These are phyloP conservation scores for Phymatocera aterrima DNA, from an alignment of 2,888 invertebrate genomes.

Conservation along the genomic window DNA sequence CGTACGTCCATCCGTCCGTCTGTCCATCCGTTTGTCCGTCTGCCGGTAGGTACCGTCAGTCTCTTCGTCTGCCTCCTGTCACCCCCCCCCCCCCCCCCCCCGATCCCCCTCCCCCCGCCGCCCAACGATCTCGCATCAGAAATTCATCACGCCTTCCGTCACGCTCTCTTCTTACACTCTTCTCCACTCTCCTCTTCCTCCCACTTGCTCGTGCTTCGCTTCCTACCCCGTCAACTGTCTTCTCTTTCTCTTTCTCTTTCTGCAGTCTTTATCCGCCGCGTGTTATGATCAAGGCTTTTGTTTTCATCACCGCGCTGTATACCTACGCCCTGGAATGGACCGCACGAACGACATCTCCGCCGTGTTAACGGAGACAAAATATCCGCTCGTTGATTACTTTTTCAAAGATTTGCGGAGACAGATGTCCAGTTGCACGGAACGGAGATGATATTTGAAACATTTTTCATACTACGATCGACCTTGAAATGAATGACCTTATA, in stretches of 20 bases:
- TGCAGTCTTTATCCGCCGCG: not conserved
- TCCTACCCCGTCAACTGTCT: no score
- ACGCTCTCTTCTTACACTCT: constrained; percentile 48
- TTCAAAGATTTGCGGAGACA: not conserved
- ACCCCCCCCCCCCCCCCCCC: constrained; percentile 65
- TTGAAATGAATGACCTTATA: not conserved
- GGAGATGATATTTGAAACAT: not conserved
- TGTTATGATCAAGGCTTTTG: not conserved
- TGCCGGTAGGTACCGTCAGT: no score
- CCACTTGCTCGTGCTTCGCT: constrained; percentile 27
- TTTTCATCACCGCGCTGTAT: constrained; percentile 28
- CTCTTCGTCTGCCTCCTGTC: constrained; percentile 68
- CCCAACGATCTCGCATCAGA: constrained; percentile 62
- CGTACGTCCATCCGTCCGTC: constrained; percentile 61
- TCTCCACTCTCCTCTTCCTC: constrained; percentile 50
- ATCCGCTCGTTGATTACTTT: not conserved
- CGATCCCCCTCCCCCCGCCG: constrained; percentile 65
- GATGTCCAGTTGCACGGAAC: not conserved
- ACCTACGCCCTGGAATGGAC: not conserved
- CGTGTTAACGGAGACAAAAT: not conserved
- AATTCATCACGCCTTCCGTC: constrained; percentile 62
- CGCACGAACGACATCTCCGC: not conserved
- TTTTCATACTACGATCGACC: not conserved
- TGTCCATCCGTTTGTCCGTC: constrained; percentile 67
- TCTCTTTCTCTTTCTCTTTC: constrained; percentile 50